Conservation (phyloP, 2,113 vertebrate genomes). For the Actinemys pallida region DNA sequence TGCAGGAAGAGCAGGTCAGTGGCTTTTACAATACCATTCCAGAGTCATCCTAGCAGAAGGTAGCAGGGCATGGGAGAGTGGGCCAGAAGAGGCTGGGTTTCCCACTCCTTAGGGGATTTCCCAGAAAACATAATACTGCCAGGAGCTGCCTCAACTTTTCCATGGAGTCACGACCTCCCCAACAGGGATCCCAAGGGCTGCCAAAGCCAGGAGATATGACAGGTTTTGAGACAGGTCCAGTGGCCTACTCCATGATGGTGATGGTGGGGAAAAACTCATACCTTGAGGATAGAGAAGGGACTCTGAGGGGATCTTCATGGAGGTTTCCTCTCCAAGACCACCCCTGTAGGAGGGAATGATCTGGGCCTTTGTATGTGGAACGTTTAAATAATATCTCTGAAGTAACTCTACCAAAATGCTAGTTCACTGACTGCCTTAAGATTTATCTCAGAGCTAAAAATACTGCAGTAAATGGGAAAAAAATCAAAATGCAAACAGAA, state of each 20-base stretch:
- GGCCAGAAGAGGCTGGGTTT: background rate
- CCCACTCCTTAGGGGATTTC: background rate
- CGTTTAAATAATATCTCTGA: background rate
- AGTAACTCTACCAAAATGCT: background rate
- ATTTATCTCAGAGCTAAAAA: background rate
- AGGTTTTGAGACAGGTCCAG: background rate
- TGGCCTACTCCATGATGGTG: background rate
- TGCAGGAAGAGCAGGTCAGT: background rate
- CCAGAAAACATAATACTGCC: background rate
- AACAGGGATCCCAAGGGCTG: background rate
- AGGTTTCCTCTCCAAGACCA: background rate
- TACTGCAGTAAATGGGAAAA: background rate
- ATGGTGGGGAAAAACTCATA: background rate
- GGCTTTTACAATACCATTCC: background rate
- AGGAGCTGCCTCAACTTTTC: background rate
- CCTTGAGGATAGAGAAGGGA: background rate
- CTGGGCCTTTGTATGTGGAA: background rate
- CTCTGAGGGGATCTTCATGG: background rate
- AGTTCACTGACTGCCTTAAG: background rate
- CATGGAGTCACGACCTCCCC: background rate
- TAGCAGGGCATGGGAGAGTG: background rate
- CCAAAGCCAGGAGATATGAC: background rate
- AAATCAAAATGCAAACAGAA: conserved; percentile 18
- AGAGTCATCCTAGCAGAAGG: background rate
- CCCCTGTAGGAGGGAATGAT: background rate